Conservation (phyloP, 1,140 invertebrate species). For the Bombus haemorrhoidalis region DNA sequence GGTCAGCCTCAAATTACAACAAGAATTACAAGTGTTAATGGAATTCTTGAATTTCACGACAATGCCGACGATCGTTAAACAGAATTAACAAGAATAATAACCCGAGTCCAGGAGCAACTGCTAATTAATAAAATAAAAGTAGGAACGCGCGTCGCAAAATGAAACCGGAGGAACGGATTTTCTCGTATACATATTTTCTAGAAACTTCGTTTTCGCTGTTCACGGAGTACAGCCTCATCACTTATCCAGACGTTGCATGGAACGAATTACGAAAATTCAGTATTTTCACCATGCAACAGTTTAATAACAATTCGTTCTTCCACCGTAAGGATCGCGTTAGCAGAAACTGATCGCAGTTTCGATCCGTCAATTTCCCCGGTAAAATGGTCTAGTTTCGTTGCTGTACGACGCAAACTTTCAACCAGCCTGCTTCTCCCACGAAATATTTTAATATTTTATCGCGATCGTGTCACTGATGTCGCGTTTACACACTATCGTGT, state of each 20-base stretch:
- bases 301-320: background rate
- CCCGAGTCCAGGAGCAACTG: too few species aligned
- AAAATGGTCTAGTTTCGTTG: background rate
- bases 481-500: background rate
- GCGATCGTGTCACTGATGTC: background rate
- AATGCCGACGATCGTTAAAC: background rate
- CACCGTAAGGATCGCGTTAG: background rate
- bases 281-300: background rate
- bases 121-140: background rate
- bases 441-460: slow-evolving; percentile 3
- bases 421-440: background rate
- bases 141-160: too few species aligned
- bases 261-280: slow-evolving; percentile 5
- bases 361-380: background rate
- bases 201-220: background rate
- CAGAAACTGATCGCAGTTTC: background rate
- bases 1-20: background rate
- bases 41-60: background rate
- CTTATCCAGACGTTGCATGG: background rate
- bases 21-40: background rate
- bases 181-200: too few species aligned
- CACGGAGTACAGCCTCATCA: too few species aligned
- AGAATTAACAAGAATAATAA: background rate
- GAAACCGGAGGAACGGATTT: background rate
- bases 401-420: background rate